phyloP scores from a whole-genome alignment of 2,113 vertebrate species.

The Trochalopteron elliotii region DNA sequence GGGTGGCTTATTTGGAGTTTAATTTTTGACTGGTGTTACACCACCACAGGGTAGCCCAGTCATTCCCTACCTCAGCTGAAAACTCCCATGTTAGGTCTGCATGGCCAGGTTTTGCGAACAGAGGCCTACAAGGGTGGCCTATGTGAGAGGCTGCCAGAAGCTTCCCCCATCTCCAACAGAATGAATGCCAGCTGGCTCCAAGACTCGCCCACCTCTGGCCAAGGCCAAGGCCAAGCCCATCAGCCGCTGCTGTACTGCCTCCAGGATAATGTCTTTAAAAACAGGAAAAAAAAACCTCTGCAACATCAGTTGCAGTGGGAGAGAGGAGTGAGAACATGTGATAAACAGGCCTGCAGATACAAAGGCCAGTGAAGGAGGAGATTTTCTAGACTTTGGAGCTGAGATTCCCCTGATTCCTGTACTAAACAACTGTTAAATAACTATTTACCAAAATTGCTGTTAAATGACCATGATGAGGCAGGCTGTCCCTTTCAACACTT shows the following conservation, averaged over 20 bases:
- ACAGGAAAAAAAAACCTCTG: accelerated
- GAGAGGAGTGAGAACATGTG: background rate
- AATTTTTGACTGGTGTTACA: background rate
- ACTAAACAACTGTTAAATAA: background rate
- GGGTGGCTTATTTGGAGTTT: background rate
- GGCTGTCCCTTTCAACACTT: background rate
- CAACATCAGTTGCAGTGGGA: background rate
- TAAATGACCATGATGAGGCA: background rate
- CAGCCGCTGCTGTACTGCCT: accelerated
- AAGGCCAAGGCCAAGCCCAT: background rate
- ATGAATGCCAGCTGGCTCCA: background rate
- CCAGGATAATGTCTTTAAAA: background rate
- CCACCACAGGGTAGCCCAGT: too few species aligned
- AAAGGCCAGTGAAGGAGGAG: background rate
- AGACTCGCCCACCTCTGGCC: background rate
- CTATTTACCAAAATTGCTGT: background rate
- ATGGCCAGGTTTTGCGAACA: background rate
- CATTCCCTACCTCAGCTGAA: background rate
- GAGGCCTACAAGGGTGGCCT: background rate
- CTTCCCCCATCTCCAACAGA: background rate
- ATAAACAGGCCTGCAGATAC: background rate
- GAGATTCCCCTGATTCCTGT: background rate
- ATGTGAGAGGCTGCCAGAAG: background rate
- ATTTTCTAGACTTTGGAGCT: background rate
- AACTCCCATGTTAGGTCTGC: background rate